Conservation (phyloP, 2,113 vertebrate species). For the Recurvirostra avosetta region DNA sequence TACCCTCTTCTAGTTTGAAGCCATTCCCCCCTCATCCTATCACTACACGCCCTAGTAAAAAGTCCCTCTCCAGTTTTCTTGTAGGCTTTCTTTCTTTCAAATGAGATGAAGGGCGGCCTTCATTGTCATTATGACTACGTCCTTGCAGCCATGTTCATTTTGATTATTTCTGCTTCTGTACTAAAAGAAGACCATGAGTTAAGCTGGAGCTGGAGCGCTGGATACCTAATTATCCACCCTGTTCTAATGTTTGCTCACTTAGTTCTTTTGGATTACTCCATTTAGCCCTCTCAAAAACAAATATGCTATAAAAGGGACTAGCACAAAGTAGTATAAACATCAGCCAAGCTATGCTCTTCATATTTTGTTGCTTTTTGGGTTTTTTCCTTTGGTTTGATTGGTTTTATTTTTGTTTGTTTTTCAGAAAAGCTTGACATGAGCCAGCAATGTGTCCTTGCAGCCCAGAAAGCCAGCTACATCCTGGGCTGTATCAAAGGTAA, state of each 20-base stretch:
- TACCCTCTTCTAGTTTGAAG: no score
- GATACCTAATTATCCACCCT: neutral
- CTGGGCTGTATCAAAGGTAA: neutral
- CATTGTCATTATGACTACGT: neutral
- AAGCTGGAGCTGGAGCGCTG: neutral
- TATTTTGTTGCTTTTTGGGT: neutral
- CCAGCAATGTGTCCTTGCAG: neutral
- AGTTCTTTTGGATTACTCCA: neutral
- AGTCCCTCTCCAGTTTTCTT: no score
- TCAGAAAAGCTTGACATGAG: neutral
- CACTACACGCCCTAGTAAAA: no score
- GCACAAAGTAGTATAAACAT: neutral
- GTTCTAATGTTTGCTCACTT: neutral
- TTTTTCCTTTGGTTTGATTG: neutral
- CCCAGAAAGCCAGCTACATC: neutral
- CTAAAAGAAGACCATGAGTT: neutral
- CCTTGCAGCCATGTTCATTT: neutral
- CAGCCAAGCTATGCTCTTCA: accelerated
- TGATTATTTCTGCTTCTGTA: neutral
- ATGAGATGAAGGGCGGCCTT: neutral
- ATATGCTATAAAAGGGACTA: neutral
- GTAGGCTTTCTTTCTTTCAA: neutral
- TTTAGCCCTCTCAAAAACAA: neutral
- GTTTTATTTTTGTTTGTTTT: neutral
- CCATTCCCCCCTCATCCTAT: no score